Evolutionary conservation across 2,113 vertebrate species (phyloP), one percentile per base, ranked within the genome.

Genomic region (Ivindomyrus marchei): DNA sequence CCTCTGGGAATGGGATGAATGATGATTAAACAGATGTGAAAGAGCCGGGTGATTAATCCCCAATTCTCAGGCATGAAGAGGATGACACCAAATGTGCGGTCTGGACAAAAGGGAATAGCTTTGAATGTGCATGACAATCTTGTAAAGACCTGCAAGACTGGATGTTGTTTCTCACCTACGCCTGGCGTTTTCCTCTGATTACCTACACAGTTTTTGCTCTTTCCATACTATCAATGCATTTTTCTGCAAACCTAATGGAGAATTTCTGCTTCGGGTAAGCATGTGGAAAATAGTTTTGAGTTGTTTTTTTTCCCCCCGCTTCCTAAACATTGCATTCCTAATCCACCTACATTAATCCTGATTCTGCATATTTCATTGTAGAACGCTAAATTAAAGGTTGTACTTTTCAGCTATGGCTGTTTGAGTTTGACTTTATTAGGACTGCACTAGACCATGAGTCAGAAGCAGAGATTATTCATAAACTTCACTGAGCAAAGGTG

Each of bases 321-420:
- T 80, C 74, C 74, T 80, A 36, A 80, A 17, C 74, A 39, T 19
- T 42, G 36, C 74, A 42, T 80, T 80, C 74, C 42, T 80, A 80
- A 80, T 80, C 74, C 36, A 80, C 13, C 36, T 66, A 21, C 39
- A 88, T 88, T 88, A 66, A 58, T n/a, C 49, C 52, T 36, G 49
- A 87, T 17, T 19, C 83, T 2, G 45, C 83, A 88, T 24, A 89
- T 90, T 91, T 45, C 39, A 13, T 89, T 91, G 17, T 24, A 49
- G 4, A 86, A 50, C 27, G 6, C 45, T 87, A 53, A 31, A 45
- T n/a, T 85, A 46, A 84, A 45, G 17, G 19, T 17, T 80, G 74
- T 39, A 83, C 77, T 42, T 85, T 85, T 45, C 80, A 24, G 42
- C 31, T 77, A 39, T 77, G 70, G 15, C 31, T 77, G 36, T 66